A percentile compares a stretch with the other conserved stretches of the same genome.
These are phyloP conservation scores for Rhyacophila evoluta DNA, from an alignment of 2,888 invertebrate genomes.

Conservation along the genomic window DNA sequence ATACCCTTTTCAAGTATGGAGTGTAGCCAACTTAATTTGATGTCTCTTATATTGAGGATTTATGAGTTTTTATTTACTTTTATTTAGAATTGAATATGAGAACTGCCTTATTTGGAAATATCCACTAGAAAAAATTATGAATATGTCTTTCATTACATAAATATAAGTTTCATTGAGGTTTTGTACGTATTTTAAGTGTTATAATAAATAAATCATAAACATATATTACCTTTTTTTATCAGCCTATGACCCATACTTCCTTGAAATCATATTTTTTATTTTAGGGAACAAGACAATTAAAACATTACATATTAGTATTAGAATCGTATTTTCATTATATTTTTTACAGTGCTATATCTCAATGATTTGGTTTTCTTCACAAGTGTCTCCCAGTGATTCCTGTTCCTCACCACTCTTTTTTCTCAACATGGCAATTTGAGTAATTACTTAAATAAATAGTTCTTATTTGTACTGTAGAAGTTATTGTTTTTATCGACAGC, in stretches of 20 bases:
- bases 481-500: not conserved
- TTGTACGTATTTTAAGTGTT: slow-evolving; percentile 9
- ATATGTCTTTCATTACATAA: too few relatives aligned
- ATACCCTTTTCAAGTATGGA: not conserved
- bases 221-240: not conserved
- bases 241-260: not conserved
- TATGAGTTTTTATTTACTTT: not conserved
- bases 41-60: not conserved
- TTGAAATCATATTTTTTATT: not conserved
- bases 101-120: not conserved
- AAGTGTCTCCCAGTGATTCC: not conserved
- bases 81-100: not conserved
- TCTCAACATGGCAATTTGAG: not conserved
- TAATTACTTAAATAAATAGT: not conserved
- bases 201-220: not conserved
- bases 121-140: not conserved
- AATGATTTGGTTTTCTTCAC: not conserved
- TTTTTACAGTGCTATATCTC: not conserved
- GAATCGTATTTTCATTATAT: not conserved
- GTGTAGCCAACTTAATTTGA: not conserved
- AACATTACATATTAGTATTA: too few relatives aligned
- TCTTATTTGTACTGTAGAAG: not conserved
- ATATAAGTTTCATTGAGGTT: not conserved
- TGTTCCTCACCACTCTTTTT: not conserved
- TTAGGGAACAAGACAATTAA: not conserved